These are phyloP conservation scores for Trichonephila clavipes DNA, from an alignment of 1,140 invertebrate species.

Conservation along the genomic window DNA sequence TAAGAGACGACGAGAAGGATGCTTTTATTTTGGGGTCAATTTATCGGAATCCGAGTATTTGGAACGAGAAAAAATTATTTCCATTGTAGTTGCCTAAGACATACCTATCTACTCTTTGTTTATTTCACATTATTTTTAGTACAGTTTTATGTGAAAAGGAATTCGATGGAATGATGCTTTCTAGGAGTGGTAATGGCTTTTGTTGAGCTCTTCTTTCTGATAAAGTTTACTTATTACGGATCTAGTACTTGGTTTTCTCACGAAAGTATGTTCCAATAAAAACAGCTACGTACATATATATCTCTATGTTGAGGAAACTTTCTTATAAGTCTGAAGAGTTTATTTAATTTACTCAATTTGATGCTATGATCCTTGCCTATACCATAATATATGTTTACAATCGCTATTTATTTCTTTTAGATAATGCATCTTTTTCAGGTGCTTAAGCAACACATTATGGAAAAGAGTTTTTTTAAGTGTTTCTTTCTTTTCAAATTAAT, in stretches of 20 bases:
- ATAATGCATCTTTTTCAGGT: too few relatives aligned
- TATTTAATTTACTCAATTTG: too few relatives aligned
- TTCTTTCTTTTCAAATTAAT: too few relatives aligned
- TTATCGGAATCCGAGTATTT: slow-evolving; percentile 60
- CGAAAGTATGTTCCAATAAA: background rate
- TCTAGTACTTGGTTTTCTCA: background rate
- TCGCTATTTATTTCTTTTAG: too few relatives aligned
- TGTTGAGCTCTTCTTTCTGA: slow-evolving; percentile 40
- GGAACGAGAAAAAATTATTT: background rate
- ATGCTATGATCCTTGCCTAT: too few relatives aligned
- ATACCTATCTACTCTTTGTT: slow-evolving; percentile 40
- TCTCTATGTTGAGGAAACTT: background rate
- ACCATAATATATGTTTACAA: too few relatives aligned
- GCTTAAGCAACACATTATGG: too few relatives aligned
- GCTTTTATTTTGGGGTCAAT: slow-evolving; percentile 40
- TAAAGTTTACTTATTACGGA: slow-evolving; percentile 7
- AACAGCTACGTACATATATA: background rate
- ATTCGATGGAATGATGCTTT: slow-evolving; percentile 52
- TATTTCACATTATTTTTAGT: background rate
- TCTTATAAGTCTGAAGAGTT: too few relatives aligned
- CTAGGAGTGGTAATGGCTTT: slow-evolving; percentile 42
- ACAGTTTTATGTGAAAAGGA: slow-evolving; percentile 19
- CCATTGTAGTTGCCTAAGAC: slow-evolving; percentile 26
- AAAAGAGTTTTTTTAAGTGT: too few relatives aligned
- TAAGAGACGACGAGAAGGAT: background rate